phyloP scores from a whole-genome alignment of 2,888 invertebrate species.

The Selenia dentaria region DNA sequence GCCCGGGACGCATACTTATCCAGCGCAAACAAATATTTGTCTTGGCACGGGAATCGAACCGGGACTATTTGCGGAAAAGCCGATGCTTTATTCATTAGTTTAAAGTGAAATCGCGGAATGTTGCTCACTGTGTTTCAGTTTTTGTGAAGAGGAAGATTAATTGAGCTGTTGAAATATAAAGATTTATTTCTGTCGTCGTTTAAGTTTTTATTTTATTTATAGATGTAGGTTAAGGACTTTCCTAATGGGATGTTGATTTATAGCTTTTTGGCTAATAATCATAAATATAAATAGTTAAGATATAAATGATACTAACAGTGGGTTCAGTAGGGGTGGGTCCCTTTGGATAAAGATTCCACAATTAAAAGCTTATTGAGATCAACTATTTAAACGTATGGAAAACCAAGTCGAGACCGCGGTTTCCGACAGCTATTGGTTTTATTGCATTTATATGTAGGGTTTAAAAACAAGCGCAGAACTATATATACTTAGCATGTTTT shows the following conservation, averaged over 20 bases:
- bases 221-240: background rate
- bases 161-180: background rate
- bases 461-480: too few relatives aligned
- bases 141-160: constrained; percentile 3
- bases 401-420: too few relatives aligned
- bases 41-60: constrained; percentile 35
- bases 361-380: too few relatives aligned
- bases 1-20: constrained; percentile 26
- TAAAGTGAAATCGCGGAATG: background rate
- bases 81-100: constrained; percentile 34
- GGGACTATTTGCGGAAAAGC: constrained; percentile 24
- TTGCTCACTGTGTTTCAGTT: constrained; percentile 2
- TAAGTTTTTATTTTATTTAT: background rate
- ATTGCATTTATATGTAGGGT: too few relatives aligned
- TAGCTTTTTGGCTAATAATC: too few relatives aligned
- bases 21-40: constrained; percentile 31
- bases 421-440: too few relatives aligned
- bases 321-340: too few relatives aligned
- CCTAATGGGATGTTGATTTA: background rate
- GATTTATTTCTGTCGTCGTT: background rate
- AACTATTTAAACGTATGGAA: too few relatives aligned
- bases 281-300: too few relatives aligned
- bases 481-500: too few relatives aligned
- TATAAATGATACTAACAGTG: too few relatives aligned
- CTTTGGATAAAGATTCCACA: too few relatives aligned